Evolutionary conservation across 2,888 invertebrate genomes (phyloP), one percentile per base, ranked within the genome.

Genomic region (Acrobeloides nanus): DNA sequence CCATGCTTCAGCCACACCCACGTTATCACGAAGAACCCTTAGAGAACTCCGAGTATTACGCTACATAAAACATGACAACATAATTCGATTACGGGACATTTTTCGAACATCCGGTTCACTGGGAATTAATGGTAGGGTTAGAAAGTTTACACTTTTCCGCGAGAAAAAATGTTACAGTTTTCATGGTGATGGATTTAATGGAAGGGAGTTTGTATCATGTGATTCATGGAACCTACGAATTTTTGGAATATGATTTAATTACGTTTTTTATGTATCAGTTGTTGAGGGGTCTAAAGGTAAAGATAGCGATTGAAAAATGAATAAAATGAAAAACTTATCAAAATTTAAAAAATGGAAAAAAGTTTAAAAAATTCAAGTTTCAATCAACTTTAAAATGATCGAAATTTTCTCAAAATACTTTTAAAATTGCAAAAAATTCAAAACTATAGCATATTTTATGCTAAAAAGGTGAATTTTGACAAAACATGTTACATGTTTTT

Each of bases 181-280:
- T 61, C 51, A 41, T 69, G 26, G 63, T 69, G 7, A 69, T 69
- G 68, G 66, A 68, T 37, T 42, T 69, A 24, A 69, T 69, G 68
- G 63, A 63, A 43, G 61, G 64, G 38, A 63, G 59, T 44, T 46
- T 69, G 38, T 66, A 69, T 44, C 62, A 66, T 23, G 58, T 69
- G 26, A 69, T 69, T 35, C 61, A 68, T 51, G 63, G 64, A 18
- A 52, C 49, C 23, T 21, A 33, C 6, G 57, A 68, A 20, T 54
- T 57, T 18, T 52, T 68, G 2, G 61, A 64, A 10, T 63, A 60
- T 45, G 57, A 61, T 34, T 45, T 63, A 18, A 53, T 68, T 25
- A 58, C 57, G 17, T 55, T 59, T 34, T 61, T 68, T 27, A 45
- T 63, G 8, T 57, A 56, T 41, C 68, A 68, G 45, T 53, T 68